Base-by-base conservation (phyloP, 2,888 invertebrate genomes). In the Pristionchus arcanus region DNA sequence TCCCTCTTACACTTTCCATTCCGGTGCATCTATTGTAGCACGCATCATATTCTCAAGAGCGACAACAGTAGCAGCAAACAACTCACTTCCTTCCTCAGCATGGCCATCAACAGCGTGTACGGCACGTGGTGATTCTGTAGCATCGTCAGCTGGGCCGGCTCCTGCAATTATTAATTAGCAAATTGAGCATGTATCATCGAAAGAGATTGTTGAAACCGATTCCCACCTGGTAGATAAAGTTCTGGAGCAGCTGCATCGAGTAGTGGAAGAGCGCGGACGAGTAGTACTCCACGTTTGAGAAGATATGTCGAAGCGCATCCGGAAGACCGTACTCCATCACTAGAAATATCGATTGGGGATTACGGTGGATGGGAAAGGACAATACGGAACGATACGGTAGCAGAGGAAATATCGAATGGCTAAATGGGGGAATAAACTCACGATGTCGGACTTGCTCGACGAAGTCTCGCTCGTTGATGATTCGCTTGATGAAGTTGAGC, bases 211-310 rank as follows among this genome's bases (percentile, higher is more conserved):
- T 25, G 34, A 34, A 28, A 28, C 28, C 28, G 5, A 96, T 63
- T 11, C 63, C n/a, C 63, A 63, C 63, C 63, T 96, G 96, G 94
- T 96, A 96, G 88, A 96, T 96, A 94, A 97, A 97, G 15, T 97
- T 97, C 0, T 97, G 92, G 59, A 92, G 91, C 74, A 93, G 85
- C 37, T 91, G 92, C 37, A 92, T 91, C 13, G 93, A 91, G 42
- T 92, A 92, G 85, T 92, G 96, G 95, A 97, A 98, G 88, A 98
- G 95, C 0, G 97, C 97, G 21, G 97, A 97, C 0, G 97, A 97
- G 95, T 98, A 98, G 95, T 97, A 98, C 94, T 97, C 97, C 0
- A 97, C 97, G 96, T 98, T 97, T 92, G 97, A 97, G 91, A 98
- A 97, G 55, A 98, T 97, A 93, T 96, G 96, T 93, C 97, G 97